These are phyloP conservation scores for Catocala sponsa DNA, from an alignment of 2,888 invertebrate species.

Conservation along the genomic window DNA sequence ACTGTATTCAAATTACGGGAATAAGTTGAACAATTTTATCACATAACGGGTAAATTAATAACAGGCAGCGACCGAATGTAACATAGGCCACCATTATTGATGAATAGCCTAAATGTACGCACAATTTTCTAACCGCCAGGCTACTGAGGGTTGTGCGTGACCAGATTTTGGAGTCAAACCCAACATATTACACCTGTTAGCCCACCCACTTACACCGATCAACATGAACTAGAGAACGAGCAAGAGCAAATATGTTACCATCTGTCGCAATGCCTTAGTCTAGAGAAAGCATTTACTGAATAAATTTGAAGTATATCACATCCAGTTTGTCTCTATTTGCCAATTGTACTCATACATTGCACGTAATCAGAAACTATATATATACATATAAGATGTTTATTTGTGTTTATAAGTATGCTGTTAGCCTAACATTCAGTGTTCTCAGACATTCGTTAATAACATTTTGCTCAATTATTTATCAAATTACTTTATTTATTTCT, in stretches of 20 bases:
- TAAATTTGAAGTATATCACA: constrained; percentile 10
- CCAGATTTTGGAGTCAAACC: constrained; percentile 54
- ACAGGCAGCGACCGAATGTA: constrained; percentile 23
- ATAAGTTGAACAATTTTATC: constrained; percentile 15
- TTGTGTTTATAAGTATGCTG: no score
- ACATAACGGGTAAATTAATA: constrained; percentile 14
- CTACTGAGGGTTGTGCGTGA: constrained; percentile 59
- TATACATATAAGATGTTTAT: no score
- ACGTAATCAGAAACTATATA: neutral
- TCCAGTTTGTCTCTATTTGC: constrained; percentile 4
- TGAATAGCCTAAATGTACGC: constrained; percentile 44
- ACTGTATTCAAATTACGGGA: constrained; percentile 24
- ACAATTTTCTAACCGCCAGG: constrained; percentile 56
- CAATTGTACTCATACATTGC: neutral
- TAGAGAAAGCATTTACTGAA: constrained; percentile 16
- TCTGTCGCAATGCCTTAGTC: constrained; percentile 18
- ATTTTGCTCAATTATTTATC: no score
- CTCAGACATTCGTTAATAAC: no score
- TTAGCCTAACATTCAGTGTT: no score
- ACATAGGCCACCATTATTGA: constrained; percentile 42
- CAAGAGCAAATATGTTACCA: constrained; percentile 26
- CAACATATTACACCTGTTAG: constrained; percentile 55
- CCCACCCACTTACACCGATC: constrained; percentile 25
- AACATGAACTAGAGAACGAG: constrained; percentile 31
- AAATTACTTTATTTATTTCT: no score